Conservation (phyloP, 2,113 vertebrate species). For the Oceanodroma tethys region DNA sequence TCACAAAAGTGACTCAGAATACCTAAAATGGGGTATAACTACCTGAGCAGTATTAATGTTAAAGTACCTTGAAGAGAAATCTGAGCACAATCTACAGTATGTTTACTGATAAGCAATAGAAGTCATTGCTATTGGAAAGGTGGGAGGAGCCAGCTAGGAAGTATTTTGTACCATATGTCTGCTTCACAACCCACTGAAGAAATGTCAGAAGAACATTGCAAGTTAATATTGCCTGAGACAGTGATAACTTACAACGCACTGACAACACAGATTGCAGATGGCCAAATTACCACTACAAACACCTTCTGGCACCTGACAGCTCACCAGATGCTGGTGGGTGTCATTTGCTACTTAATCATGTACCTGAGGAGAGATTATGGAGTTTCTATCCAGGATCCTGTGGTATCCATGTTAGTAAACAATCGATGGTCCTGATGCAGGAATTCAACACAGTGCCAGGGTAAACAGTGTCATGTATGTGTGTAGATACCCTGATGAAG, state of each 20-base stretch:
- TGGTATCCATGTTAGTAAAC: conserved; percentile 45
- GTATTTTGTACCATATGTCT: conserved; percentile 36
- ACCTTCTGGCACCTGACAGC: conserved; percentile 67
- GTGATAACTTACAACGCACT: conserved; percentile 56
- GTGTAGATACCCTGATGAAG: neutral
- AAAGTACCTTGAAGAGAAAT: neutral
- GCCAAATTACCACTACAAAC: conserved; percentile 67
- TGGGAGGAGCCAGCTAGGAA: conserved; percentile 29
- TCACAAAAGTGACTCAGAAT: neutral
- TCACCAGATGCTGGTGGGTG: conserved; percentile 61
- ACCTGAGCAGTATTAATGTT: neutral
- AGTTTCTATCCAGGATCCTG: neutral
- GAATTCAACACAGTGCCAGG: neutral
- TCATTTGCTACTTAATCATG: conserved; percentile 66
- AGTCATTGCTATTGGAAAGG: neutral
- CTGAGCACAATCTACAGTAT: neutral
- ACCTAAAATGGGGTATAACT: neutral
- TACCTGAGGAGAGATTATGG: conserved; percentile 42
- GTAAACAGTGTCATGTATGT: neutral
- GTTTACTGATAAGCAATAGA: neutral
- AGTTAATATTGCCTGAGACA: conserved; percentile 63
- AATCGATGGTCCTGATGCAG: neutral
- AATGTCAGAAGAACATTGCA: conserved; percentile 50
- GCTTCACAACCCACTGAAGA: conserved; percentile 40
- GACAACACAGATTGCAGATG: conserved; percentile 66